Base-by-base conservation (phyloP, 2,797 vertebrate species). In the Cossypha niveicapilla region DNA sequence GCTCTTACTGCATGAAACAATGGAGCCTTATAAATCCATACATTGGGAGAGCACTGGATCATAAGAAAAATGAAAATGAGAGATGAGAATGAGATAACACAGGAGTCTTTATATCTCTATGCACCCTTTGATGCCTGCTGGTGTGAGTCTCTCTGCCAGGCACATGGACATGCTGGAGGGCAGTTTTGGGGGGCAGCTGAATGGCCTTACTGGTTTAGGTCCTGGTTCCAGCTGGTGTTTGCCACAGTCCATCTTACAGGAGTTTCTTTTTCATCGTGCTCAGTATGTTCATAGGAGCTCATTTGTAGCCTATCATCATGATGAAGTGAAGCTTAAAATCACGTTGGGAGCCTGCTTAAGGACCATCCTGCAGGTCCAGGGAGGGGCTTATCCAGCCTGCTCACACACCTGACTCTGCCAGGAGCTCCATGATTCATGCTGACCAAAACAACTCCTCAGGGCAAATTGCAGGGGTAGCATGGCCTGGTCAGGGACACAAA, bases 311-410 rank as follows among this genome's bases (percentile, higher is more conserved):
- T 45, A 83, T 89, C 86, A 62, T 61, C 34, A 45, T 92, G 86
- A 92, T 80, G 77, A 79, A 91, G 73, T 86, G 82, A 94, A 93
- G 88, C 71, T 93, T 65, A 77, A 91, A 92, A 76, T 88, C 50
- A 48, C 74, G 41, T 0, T 65, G 68, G 53, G 90, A 87, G 11
- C n/a, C 39, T 94, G 77, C 66, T 82, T 47, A 65, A 65, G 75
- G 90, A 82, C 77, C 51, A 54, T 80, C 32, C 1, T 10, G 65
- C n/a, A 56, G 50, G 71, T 63, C 77, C 86, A 74, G 60, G 37
- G 51, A 88, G 60, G 73, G 77, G 77, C 23, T 93, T 83, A 68
- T 77, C 81, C 93, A 85, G 57, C 28, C 62, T 79, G 73, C 80
- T 90, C 90, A 92, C 88, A 92, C 88, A 23, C 79, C 65, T 35